Base-by-base conservation (phyloP, 2,888 invertebrate genomes). In the Acanthacorydalis orientalis region DNA sequence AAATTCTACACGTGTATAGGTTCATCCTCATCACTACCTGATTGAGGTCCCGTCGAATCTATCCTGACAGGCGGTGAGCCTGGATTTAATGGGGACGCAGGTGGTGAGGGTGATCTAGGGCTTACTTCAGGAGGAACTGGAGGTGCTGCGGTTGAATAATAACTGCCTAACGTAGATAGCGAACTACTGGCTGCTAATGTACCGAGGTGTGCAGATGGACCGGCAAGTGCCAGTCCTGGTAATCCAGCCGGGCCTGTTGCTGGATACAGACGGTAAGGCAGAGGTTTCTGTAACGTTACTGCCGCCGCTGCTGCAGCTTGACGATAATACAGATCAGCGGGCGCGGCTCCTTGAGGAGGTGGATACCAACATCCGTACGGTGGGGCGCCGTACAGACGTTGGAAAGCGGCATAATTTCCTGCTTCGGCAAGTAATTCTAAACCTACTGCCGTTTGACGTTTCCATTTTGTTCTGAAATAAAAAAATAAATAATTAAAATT, bases 321-420 rank as follows among this genome's bases (percentile, higher is more conserved):
- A 15, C 86, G 72, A 67, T 88, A 89, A 64, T 87, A 87, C 42
- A 87, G 69, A 59, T 87, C 88, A 10, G 82, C 80, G 51, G 77
- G 72, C 62, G 82, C 79, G 6, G 82, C 77, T 8, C 38, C 47
- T 23, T 23, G 31, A 54, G 72, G 62, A 2, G 73, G 72, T 4
- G 72, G 72, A 43, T 78, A 67, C 67, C 77, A 77, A 49, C 74
- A 75, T 40, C 76, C 74, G 64, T 85, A 85, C 0, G 83, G 80
- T 10, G 77, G 77, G 0, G 78, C 77, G 9, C 87, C 87, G 68
- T 90, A 91, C 52, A 97, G 73, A 52, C 96, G 78, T 69, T 96
- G 96, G 61, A 98, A 90, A n/a, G 97, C 97, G 1, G 95, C 95
- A 68, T 91, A 92, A 71, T 96, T 97, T 8, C 93, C 93, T 0